These are phyloP conservation scores for Drosophila sordidapex DNA, from an alignment of 2,888 invertebrate species.

Conservation along the genomic window DNA sequence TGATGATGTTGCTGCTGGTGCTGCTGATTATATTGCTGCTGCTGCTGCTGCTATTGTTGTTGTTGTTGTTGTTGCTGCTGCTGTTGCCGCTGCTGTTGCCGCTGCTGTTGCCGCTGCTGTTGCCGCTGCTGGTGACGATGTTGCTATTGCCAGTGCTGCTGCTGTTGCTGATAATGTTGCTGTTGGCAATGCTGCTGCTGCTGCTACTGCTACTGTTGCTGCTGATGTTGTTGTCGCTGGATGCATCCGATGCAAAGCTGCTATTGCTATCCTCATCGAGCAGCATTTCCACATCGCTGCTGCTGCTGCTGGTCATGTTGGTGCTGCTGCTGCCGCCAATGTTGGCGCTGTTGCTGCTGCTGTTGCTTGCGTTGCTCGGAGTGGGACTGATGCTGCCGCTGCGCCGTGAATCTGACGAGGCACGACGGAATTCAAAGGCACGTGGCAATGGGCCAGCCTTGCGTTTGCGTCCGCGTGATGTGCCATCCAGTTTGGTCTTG, in stretches of 20 bases:
- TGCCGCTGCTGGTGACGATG: background rate
- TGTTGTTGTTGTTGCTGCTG: conserved; percentile 37
- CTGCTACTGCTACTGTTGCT: background rate
- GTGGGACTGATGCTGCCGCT: conserved; percentile 25
- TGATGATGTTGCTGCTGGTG: conserved; percentile 61
- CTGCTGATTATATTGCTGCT: conserved; percentile 50
- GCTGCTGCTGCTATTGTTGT: conserved; percentile 32
- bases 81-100: conserved; percentile 42
- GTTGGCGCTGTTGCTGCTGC: background rate
- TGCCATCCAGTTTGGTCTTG: conserved; percentile 68
- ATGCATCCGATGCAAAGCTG: conserved; percentile 69
- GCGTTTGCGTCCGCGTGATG: conserved; percentile 85
- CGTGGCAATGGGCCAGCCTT: conserved; percentile 88
- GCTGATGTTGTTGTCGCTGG: conserved; percentile 1
- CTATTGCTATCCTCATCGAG: conserved; percentile 78
- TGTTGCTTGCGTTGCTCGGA: background rate
- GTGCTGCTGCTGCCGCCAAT: conserved; percentile 2
- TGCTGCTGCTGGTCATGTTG: background rate
- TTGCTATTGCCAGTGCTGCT: conserved; percentile 4
- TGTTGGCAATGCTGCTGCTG: background rate
- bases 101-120: conserved; percentile 6
- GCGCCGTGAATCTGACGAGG: conserved; percentile 77
- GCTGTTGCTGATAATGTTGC: conserved; percentile 3
- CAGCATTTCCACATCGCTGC: conserved; percentile 20
- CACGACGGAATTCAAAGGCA: conserved; percentile 85